Base-by-base conservation (phyloP, 2,888 invertebrate species). In the Hylaea fasciaria region DNA sequence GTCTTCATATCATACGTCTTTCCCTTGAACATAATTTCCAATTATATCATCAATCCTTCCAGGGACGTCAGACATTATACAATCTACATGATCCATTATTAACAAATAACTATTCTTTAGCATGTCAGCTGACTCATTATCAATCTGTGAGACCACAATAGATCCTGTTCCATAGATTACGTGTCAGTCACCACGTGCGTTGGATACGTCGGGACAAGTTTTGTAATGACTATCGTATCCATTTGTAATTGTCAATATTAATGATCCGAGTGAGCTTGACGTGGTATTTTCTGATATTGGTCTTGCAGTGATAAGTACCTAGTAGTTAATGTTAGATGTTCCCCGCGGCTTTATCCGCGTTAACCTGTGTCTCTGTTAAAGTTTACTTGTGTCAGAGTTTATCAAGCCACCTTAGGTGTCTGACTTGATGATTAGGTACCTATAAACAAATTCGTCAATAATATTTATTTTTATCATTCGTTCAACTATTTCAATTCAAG, bases 231-330 rank as follows among this genome's bases (percentile, higher is more conserved):
- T 56, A 56, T 59, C 45, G 45, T 41, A 48, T 49, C 65, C 70
- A 72, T 72, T 72, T 67, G 62, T 72, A 68, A 72, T 65, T 67
- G 72, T 70, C 72, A 69, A 61, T 64, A 66, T 53, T 66, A 70
- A 69, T 70, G 70, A 58, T 58, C 47, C 54, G 51, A 65, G 63
- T 57, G 59, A 61, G 61, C 64, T 62, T 65, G 66, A 64, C 56
- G 62, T 60, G 47, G 44, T 39, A 62, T 63, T 57, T 69, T 66
- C 54, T 69, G 29, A 43, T 32, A 12, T 51, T 41, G 32, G 51
- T 51, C 32, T 47, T 14, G 40, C 47, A 44, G 29, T 46, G 39
- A 48, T 47, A 48, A 48, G 35, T 48, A 22, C n/a, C 37, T 39
- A n/a, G n/a, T n/a, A n/a, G n/a, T 13, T 13, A 39, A 49, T 47